Conservation (phyloP, 2,113 vertebrate species). For the Otocyon megalotis region DNA sequence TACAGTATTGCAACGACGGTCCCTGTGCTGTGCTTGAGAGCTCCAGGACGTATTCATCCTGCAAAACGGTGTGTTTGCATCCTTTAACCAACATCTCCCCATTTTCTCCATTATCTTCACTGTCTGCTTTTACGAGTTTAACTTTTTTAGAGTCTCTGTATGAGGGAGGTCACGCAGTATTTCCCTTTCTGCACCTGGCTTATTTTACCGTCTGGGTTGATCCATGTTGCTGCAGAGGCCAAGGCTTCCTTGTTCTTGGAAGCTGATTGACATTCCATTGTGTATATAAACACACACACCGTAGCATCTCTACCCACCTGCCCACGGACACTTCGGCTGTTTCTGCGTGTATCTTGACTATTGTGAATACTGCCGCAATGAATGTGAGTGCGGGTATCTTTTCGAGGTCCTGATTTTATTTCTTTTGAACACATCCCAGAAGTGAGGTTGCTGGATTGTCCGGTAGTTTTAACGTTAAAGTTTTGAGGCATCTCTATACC, state of each 20-base stretch:
- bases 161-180: neutral
- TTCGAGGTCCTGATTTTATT: neutral
- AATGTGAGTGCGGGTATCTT: neutral
- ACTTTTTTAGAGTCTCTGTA: neutral
- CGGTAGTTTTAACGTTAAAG: neutral
- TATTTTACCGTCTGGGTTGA: neutral
- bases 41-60: neutral
- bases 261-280: neutral
- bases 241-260: neutral
- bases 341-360: neutral
- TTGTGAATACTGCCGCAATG: neutral
- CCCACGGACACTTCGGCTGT: neutral
- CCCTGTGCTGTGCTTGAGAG: neutral
- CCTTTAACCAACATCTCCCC: neutral
- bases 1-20: neutral
- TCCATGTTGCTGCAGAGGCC: neutral
- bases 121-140: neutral
- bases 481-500: neutral
- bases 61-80: neutral
- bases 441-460: neutral
- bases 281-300: neutral
- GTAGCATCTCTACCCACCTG: neutral
- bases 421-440: neutral
- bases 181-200: neutral
- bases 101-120: neutral